A percentile compares a stretch with the other conserved stretches of the same genome.
phyloP scores from a whole-genome alignment of 2,888 invertebrate species.

The Oxyteleia sp. region DNA sequence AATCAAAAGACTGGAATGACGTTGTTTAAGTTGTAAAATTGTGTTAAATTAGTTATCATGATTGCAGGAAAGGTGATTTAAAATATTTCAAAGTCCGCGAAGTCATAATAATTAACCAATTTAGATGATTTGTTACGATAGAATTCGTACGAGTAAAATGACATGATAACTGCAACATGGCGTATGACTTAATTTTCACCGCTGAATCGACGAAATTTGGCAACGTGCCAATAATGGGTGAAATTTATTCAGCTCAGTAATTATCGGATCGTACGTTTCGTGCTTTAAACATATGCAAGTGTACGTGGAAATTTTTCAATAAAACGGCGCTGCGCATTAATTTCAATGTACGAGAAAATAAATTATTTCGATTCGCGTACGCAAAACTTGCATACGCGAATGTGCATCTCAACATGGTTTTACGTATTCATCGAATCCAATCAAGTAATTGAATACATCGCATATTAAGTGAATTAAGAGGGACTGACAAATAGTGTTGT shows the following conservation, averaged over 20 bases:
- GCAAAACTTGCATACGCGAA: conserved; percentile 28
- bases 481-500: neutral
- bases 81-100: neutral
- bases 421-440: conserved; percentile 23
- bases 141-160: conserved; percentile 1
- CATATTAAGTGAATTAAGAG: conserved; percentile 2
- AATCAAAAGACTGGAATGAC: too few relatives aligned
- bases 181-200: conserved; percentile 31
- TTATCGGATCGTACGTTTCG: conserved; percentile 26
- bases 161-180: conserved; percentile 18
- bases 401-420: neutral
- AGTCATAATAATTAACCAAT: conserved; percentile 1
- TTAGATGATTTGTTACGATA: neutral
- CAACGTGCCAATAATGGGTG: conserved; percentile 42
- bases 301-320: conserved; percentile 26
- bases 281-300: conserved; percentile 17
- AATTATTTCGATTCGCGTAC: conserved; percentile 14
- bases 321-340: conserved; percentile 23
- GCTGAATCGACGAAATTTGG: conserved; percentile 30
- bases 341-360: conserved; percentile 9
- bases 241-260: conserved; percentile 45
- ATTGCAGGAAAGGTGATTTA: too few relatives aligned
- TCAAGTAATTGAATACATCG: conserved; percentile 9
- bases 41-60: too few relatives aligned
- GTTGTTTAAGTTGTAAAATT: too few relatives aligned